Conservation (phyloP, 2,888 invertebrate species). For the Tipula lateralis region DNA sequence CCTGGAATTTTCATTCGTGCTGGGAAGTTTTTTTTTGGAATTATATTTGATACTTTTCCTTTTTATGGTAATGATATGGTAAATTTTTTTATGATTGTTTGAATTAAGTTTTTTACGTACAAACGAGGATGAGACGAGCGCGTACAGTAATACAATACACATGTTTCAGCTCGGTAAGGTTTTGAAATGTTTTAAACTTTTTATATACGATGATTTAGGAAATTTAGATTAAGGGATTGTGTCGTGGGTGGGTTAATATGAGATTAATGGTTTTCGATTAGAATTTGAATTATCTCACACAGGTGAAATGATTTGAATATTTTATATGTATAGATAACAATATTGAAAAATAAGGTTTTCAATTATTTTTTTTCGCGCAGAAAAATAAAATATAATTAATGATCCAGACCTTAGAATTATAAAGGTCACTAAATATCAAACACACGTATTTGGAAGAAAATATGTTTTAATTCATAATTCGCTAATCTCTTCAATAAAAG, state of each 20-base stretch:
- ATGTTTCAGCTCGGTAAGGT: background rate
- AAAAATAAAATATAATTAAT: background rate
- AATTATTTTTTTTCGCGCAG: background rate
- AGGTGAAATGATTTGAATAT: background rate
- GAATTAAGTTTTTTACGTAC: background rate
- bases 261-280: slow-evolving; percentile 11
- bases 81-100: background rate
- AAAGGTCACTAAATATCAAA: no score
- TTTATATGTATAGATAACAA: background rate
- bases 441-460: no score
- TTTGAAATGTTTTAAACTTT: no score
- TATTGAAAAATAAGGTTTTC: background rate
- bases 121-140: background rate
- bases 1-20: background rate
- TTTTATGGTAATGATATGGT: background rate
- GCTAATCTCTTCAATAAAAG: no score
- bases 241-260: background rate
- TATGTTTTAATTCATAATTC: no score
- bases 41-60: background rate
- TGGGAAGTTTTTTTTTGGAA: background rate
- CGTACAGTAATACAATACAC: background rate
- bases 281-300: background rate
- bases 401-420: no score
- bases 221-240: background rate
- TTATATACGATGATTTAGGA: background rate